Evolutionary conservation across 2,797 vertebrate genomes (phyloP), one percentile per base, ranked within the genome.

Genomic region (Diplodus puntazzo): DNA sequence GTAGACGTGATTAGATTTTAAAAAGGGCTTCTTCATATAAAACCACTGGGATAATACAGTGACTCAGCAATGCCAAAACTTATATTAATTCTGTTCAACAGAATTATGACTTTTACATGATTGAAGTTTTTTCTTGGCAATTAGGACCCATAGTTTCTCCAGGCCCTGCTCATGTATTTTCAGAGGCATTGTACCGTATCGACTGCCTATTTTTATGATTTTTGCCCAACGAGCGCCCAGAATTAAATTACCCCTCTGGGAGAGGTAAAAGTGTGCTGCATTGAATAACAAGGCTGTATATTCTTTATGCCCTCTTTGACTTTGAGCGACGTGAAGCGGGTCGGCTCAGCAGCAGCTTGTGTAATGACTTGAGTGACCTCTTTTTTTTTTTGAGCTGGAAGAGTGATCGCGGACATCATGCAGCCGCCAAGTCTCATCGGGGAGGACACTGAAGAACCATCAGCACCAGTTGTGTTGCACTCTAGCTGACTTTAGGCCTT

Each of bases 221-320:
- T 80, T 34, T 27, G 43, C 17, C 23, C 34, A 64, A 12, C 45
- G 25, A 69, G 27, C 53, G 42, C 69, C 62, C 23, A 59, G 54
- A 52, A 8, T 65, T 18, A 50, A 67, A 84, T 58, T 69, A 50
- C 4, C n/a, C 79, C 34, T 69, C 21, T 27, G 54, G 27, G 43
- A 81, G 58, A 76, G 71, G 43, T 65, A 30, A 70, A 79, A 74
- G 23, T 71, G 71, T 49, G n/a, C 16, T 68, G 59, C 69, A 73
- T 25, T 67, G 10, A 66, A 71, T 77, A 59, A 50, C 9, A 30
- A 66, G 71, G 43, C 57, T 34, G 62, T 65, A 57, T 52, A 76
- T 74, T 49, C 58, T 83, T 79, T 43, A 74, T 64, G 39, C 45
- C 52, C 60, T 81, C 17, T 76, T 74, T 80, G 60, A 82, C 70